Evolutionary conservation across 1,140 invertebrate species (phyloP), one percentile per base, ranked within the genome.

Genomic region (Macrostomum lignano): DNA sequence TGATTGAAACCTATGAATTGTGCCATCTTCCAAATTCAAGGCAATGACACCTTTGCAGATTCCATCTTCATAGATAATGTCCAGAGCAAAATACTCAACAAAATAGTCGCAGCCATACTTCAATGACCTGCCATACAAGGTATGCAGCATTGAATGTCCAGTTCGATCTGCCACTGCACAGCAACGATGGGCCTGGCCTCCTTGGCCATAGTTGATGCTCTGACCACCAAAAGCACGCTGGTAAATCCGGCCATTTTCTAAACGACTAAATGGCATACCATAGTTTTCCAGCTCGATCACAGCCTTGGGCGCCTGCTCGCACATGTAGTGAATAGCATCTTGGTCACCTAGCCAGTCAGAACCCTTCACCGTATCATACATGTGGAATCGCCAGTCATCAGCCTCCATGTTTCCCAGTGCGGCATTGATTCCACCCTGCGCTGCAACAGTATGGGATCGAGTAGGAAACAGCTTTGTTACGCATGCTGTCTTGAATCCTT

Each of bases 241-340:
- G 51, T 94, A 96, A 45, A 96, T 94, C 58, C 76, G 84, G 10
- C 82, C 70, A 39, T 71, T 78, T 21, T 70, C 65, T 1, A 77
- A 79, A 21, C 86, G 67, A 36, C 77, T 91, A 59, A 96, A 94
- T 3, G 86, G 84, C 71, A 76, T 75, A 13, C 84, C 86, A 57
- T 84, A 91, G 60, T 94, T 93, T 63, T 94, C 86, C 31, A 96
- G 61, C 53, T 96, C 88, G 49, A 81, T 73, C n/a, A 96, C 81
- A 41, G 84, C 79, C 44, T 75, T 71, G 1, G 86, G 84, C 2
- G 88, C 88, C 58, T 96, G 82, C 45, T 72, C 67, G 2, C 84
- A 86, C 78, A 98, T 84, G 55, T 93, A 94, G 55, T 94, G 81
- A 46, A 94, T 93, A 15, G 86, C 84, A 64, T 94, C 79, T 62